These are phyloP conservation scores for Prolemur simus DNA, from an alignment of 2,113 vertebrate species.

Conservation along the genomic window DNA sequence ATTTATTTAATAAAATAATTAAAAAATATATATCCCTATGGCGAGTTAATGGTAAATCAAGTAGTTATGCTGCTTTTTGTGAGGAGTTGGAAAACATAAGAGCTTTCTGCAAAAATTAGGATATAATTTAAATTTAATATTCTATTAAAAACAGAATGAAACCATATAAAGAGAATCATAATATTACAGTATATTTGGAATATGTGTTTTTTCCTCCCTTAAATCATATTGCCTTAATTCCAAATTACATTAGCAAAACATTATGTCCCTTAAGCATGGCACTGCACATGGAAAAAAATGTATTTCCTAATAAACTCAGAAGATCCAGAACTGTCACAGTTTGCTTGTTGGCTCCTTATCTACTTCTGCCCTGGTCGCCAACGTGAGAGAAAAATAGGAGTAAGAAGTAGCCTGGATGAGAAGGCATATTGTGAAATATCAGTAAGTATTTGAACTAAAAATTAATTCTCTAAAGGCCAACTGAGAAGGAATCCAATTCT, in stretches of 20 bases:
- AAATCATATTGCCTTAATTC: not conserved
- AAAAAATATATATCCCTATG: not conserved
- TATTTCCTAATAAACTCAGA: not conserved
- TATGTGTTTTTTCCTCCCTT: not conserved
- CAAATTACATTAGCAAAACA: not conserved
- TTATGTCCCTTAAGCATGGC: not conserved
- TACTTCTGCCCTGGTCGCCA: not conserved
- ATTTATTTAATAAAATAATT: constrained; percentile 21
- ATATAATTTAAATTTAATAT: constrained; percentile 2
- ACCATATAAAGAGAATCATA: not conserved
- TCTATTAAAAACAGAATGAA: constrained; percentile 21
- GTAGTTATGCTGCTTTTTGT: not conserved
- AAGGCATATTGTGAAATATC: not conserved
- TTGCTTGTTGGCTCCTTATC: not conserved
- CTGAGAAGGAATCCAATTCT: not conserved
- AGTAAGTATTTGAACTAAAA: not conserved
- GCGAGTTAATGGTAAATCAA: not conserved
- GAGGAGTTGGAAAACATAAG: not conserved
- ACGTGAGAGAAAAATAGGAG: not conserved
- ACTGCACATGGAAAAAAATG: not conserved
- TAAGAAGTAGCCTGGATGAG: not conserved
- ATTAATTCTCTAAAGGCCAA: not conserved
- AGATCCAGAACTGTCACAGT: not conserved
- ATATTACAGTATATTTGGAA: not conserved
- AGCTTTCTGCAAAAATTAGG: not conserved